Base-by-base conservation (phyloP, 2,888 invertebrate genomes). In the Mythimna albipuncta region DNA sequence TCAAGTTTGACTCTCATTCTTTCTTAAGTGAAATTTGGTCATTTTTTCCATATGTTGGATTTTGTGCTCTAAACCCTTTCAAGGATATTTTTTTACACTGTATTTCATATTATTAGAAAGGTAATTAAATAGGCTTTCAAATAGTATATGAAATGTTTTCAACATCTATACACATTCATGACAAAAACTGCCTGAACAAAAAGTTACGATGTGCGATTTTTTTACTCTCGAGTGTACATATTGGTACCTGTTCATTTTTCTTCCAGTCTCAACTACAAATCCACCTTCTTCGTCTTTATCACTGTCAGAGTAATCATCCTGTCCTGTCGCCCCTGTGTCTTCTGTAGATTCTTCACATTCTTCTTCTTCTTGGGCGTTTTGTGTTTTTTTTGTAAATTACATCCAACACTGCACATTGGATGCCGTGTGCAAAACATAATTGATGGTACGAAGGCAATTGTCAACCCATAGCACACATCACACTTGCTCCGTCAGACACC, bases 341-440 rank as follows among this genome's bases (percentile, higher is more conserved):
- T 66, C 50, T 63, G 52, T 66, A 50, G 59, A 58, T 67, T 58
- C 35, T 64, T 67, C 44, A 62, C 59, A 52, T 72, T 62, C 44
- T 55, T 72, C 47, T 55, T 72, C 47, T 72, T 61, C 50, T 62
- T 55, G 54, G 52, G 68, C 26, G 41, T 72, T 52, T 41, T 72
- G 67, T 35, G 64, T 64, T 16, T 52, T n/a, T n/a, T n/a, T 52
- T 52, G 19, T 52, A 52, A n/a, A 69, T 65, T 19, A 66, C 72
- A 64, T 69, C 76, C 26, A 76, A 44, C 44, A 75, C 71, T 44
- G 75, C 64, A 61, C 54, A 68, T 55, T 72, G 75, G 32, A 75
- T 72, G 47, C 75, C 67, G 58, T 75, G 76, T 32, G 72, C 72
- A 47, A 72, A 57, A 63, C 76, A 72, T 55, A 69, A 55, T 65